Base-by-base conservation (phyloP, 1,140 invertebrate genomes). In the Cotesia chilonis region DNA sequence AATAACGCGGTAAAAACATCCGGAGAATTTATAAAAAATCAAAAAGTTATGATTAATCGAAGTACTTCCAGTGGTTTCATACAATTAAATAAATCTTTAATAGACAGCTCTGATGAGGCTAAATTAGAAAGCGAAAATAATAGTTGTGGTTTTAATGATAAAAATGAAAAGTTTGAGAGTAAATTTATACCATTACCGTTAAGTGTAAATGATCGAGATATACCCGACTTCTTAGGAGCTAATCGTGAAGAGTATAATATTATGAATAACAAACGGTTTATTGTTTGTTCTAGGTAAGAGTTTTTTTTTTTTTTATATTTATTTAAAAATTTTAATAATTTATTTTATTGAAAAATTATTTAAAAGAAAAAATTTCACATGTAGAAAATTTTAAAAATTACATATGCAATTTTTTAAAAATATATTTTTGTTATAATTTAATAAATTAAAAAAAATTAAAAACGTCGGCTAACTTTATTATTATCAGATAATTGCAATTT, bases 201-300 rank as follows among this genome's bases (percentile, higher is more conserved):
- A 37, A 60, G 76, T 37, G 35, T 72, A 59, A 83, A 82, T 28
- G 78, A 81, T 51, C 75, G 80, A 65, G 70, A 81, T 38, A 78
- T 83, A 35, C 80, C 81, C 57, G 68, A 76, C 12, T 81, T 82
- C 71, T 54, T 79, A 41, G 76, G 76, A 37, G 57, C 76, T 5
- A 12, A 75, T 47, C 17, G 52, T 1, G 69, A 70, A 38, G 71
- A 69, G 12, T 55, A 5, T 9, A 61, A 79, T 9, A 70, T 72
- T 14, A 55, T 10, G 68, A 73, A 72, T 57, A 59, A 72, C 36
- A 51, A 47, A 47, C 12, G 17, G 57, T 59, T 55, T 69, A 7
- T 63, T 17, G 54, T 71, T 35, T 63, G 20, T 6, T 61, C 12
- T 35, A 70, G 51, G 10, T 65, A 54, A 47, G 41, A 47, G 28